phyloP scores from a whole-genome alignment of 1,140 invertebrate species.

The Hylaeus anthracinus region DNA sequence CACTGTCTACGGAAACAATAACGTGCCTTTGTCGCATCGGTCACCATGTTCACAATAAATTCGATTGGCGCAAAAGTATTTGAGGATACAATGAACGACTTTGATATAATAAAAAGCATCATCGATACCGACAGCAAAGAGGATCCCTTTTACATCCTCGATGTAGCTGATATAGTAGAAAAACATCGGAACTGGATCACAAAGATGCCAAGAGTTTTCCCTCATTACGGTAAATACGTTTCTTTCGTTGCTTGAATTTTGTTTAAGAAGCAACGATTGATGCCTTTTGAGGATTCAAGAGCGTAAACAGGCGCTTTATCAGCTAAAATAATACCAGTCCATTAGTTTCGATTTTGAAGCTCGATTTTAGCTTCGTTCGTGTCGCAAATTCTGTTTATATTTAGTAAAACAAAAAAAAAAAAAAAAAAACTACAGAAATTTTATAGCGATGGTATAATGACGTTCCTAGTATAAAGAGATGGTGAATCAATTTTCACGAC shows the following conservation, averaged over 20 bases:
- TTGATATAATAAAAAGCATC: conserved; percentile 71
- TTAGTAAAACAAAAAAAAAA: too few relatives aligned
- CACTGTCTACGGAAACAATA: background rate
- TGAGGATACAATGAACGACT: conserved; percentile 66
- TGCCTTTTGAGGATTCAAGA: too few relatives aligned
- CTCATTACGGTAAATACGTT: conserved; percentile 82
- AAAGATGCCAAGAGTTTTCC: conserved; percentile 84
- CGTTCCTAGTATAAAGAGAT: too few relatives aligned
- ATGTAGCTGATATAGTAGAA: conserved; percentile 84
- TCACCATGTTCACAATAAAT: conserved; percentile 36
- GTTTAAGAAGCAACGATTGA: background rate
- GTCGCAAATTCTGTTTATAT: too few relatives aligned
- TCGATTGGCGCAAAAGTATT: conserved; percentile 65
- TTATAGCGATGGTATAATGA: too few relatives aligned
- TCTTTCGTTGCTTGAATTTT: conserved; percentile 1
- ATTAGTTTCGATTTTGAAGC: too few relatives aligned
- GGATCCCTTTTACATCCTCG: conserved; percentile 86
- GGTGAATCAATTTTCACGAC: too few relatives aligned
- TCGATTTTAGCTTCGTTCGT: too few relatives aligned
- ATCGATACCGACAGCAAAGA: conserved; percentile 77
- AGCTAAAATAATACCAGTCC: too few relatives aligned
- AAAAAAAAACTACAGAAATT: too few relatives aligned
- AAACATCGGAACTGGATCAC: conserved; percentile 85
- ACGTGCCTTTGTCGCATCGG: background rate
- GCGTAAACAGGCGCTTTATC: too few relatives aligned